Percentiles rank a stretch among this genome's conserved stretches.
Evolutionary conservation across 2,113 vertebrate species (phyloP).

Genomic region (Edolisoma coerulescens): DNA sequence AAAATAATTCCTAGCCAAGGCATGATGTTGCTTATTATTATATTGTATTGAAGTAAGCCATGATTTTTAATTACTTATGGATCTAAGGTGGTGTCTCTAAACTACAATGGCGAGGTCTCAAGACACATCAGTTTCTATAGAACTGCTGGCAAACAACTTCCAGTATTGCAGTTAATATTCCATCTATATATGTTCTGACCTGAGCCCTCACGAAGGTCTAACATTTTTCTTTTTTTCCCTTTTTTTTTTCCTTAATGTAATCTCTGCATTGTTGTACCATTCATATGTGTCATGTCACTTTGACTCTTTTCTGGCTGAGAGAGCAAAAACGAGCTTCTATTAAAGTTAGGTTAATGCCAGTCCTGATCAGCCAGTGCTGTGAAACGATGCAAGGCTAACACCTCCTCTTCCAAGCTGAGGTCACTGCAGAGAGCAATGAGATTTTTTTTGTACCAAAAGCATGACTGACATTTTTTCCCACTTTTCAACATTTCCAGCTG

Average conservation of each 20-base stretch:
- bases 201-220: neutral
- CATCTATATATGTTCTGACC: neutral
- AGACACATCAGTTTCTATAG: neutral
- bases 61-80: neutral
- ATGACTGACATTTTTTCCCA: neutral
- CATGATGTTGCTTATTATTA: neutral
- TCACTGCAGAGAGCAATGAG: neutral
- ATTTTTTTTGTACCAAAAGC: neutral
- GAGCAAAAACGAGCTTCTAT: neutral
- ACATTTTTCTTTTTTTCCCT: neutral
- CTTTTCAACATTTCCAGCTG: constrained; percentile 7
- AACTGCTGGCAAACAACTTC: neutral
- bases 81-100: neutral
- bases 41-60: neutral
- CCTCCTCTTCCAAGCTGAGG: neutral
- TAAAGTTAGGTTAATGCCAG: neutral
- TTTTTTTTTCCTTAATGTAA: neutral
- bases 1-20: neutral
- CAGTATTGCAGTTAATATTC: neutral
- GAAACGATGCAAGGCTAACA: constrained; percentile 3
- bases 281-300: neutral
- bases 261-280: neutral
- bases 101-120: neutral
- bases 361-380: neutral
- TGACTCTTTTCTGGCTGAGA: constrained; percentile 1